Evolutionary conservation across 1,140 invertebrate species (phyloP), one percentile per base, ranked within the genome.

Genomic region (Melanaphis sacchari): DNA sequence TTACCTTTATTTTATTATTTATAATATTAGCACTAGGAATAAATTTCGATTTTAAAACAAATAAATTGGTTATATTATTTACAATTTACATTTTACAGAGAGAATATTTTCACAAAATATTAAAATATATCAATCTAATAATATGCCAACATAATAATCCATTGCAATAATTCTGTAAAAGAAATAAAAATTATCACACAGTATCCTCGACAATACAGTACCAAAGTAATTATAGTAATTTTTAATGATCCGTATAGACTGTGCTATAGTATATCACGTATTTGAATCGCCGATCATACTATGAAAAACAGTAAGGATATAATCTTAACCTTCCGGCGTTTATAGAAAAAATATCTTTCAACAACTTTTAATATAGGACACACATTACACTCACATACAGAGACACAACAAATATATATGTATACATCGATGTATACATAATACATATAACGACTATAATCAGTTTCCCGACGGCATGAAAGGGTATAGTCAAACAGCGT

Each of bases 401-500:
- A 76, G 59, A 2, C n/a, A 82, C 7, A 38, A 15, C 0, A 0
- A 87, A 43, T 87, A 36, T 26, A 43, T 85, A 22, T 38, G 76
- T 38, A 38, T 38, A 38, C 22, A 38, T 49, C 46, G 46, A 49
- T 87, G 22, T 49, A 49, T 88, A 18, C 15, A 43, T 9, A 43
- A 49, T 49, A 49, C 15, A 49, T 36, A 7, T 18, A 49, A 49
- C 6, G 11, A 91, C 36, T 59, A 66, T 91, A 91, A 91, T 76
- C 54, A 91, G 90, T 91, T 91, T 66, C 36, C 26, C 90, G 90
- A 76, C 40, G 90, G 41, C 59, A 76, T 43, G 31, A 91, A 76
- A 91, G 38, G 5, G 18, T 59, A 59, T 90, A 38, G 38, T 90
- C 11, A 26, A 90, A 26, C 89, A 54, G 5, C 90, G 26, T 91